Evolutionary conservation across 2,888 invertebrate genomes (phyloP).

Genomic region (Spilosoma lubricipeda): DNA sequence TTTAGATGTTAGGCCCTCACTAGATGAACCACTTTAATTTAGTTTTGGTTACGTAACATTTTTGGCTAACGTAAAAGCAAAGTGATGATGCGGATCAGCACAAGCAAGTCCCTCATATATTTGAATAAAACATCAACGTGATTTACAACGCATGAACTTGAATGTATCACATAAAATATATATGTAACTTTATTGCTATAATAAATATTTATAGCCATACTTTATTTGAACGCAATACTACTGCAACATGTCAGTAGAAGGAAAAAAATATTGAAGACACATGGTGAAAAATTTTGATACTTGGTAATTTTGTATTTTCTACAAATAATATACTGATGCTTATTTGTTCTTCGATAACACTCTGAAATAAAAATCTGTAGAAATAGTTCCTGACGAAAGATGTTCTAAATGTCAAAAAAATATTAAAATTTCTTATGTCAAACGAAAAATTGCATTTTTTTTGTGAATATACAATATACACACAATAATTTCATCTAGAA

Average conservation of each 20-base stretch:
- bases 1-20: no score
- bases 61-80: background rate
- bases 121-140: background rate
- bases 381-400: no score
- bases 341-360: no score
- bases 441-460: no score
- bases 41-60: no score
- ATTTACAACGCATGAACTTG: background rate
- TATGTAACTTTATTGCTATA: background rate
- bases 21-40: no score
- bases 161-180: constrained; percentile 2
- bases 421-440: no score
- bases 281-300: background rate
- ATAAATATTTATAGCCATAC: background rate
- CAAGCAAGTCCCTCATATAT: background rate
- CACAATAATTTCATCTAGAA: no score
- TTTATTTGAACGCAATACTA: background rate
- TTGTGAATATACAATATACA: no score
- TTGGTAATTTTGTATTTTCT: background rate
- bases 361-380: no score
- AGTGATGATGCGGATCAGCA: background rate
- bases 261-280: background rate
- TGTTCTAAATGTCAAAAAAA: no score
- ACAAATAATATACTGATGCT: background rate
- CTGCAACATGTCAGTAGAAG: background rate